A percentile compares a stretch with the other conserved stretches of the same genome.
Conservation (phyloP, 2,113 vertebrate species). For the Toxostoma redivivum region DNA sequence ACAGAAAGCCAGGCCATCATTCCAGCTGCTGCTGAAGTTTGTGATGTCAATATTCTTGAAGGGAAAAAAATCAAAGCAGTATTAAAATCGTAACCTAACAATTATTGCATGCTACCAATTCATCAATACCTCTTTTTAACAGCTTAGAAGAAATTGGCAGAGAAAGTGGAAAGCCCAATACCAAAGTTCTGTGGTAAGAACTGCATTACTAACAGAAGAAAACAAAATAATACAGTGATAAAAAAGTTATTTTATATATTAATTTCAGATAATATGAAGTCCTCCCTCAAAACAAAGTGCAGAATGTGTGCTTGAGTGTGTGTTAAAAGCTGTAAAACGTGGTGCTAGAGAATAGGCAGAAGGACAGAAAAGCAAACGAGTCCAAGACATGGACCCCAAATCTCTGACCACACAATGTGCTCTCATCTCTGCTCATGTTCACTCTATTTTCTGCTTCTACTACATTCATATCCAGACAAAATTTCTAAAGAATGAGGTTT, state of each 20-base stretch:
- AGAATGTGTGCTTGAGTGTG: neutral
- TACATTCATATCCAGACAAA: neutral
- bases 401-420: no score
- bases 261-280: neutral
- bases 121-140: neutral
- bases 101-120: neutral
- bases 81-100: neutral
- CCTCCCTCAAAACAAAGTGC: no score
- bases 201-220: neutral
- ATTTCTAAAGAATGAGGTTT: neutral
- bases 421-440: neutral
- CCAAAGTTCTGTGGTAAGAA: neutral
- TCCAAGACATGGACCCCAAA: neutral
- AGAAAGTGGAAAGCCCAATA: neutral
- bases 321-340: neutral
- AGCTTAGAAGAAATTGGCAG: neutral
- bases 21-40: slow-evolving; percentile 99
- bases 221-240: neutral
- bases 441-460: neutral
- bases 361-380: neutral
- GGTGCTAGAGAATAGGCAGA: neutral
- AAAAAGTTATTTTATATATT: neutral
- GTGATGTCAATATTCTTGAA: slow-evolving; percentile 95
- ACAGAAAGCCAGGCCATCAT: slow-evolving; percentile 94
- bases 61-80: neutral